These are phyloP conservation scores for Leistus spinibarbis DNA, from an alignment of 2,888 invertebrate genomes.

Conservation along the genomic window DNA sequence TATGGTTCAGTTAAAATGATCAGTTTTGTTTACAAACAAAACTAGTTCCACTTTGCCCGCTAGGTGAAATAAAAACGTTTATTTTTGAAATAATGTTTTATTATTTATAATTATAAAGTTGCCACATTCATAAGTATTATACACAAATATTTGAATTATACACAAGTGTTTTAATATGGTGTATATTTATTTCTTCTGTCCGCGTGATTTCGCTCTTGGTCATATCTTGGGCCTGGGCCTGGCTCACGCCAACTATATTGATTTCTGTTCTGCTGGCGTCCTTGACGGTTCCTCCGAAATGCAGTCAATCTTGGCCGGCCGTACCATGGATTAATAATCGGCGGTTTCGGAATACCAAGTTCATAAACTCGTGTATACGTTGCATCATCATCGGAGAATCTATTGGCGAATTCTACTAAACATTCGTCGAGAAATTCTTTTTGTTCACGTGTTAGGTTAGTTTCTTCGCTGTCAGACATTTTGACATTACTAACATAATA, in stretches of 20 bases:
- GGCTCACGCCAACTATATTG: slow-evolving; percentile 36
- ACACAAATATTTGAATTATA: background rate
- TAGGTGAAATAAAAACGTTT: background rate
- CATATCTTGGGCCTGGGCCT: slow-evolving; percentile 34
- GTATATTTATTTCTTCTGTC: slow-evolving; percentile 33
- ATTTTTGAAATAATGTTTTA: background rate
- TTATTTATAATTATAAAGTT: background rate
- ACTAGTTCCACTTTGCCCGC: slow-evolving; percentile 13
- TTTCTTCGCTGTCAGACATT: slow-evolving; percentile 16
- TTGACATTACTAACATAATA: background rate
- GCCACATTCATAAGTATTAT: background rate
- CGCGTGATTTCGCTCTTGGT: slow-evolving; percentile 3
- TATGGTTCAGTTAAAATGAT: no score
- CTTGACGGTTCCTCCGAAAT: slow-evolving; percentile 40
- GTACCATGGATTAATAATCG: slow-evolving; percentile 57
- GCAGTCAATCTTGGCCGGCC: slow-evolving; percentile 44
- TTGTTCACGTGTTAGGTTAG: slow-evolving; percentile 53
- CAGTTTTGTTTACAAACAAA: slow-evolving; percentile 34
- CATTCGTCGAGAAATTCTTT: slow-evolving; percentile 56
- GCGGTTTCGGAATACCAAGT: slow-evolving; percentile 53
- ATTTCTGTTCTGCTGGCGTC: slow-evolving; percentile 32
- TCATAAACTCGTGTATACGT: slow-evolving; percentile 55
- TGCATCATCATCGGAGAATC: slow-evolving; percentile 55
- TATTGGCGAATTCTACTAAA: slow-evolving; percentile 54
- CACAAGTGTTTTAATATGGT: slow-evolving; percentile 40